Percentiles rank a stretch among this genome's conserved stretches.
These are phyloP conservation scores for Gopherus flavomarginatus DNA, from an alignment of 2,113 vertebrate genomes.

Conservation along the genomic window DNA sequence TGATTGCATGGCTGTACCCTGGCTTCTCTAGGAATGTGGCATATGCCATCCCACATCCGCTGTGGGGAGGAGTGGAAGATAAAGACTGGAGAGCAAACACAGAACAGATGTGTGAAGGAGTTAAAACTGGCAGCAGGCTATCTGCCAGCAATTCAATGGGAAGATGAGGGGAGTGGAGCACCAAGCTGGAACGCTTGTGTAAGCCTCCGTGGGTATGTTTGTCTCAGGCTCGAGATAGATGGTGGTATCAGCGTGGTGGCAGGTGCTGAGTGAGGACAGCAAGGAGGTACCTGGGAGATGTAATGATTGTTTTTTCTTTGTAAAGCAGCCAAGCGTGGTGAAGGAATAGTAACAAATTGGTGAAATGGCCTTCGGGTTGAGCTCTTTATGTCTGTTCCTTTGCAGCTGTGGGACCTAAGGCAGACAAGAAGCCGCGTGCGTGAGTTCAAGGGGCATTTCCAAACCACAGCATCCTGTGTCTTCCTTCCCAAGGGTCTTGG, in stretches of 20 bases:
- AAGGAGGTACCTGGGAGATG: background rate
- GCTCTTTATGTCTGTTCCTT: background rate
- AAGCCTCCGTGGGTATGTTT: background rate
- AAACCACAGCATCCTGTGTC: slow-evolving; percentile 88
- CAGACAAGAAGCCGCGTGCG: slow-evolving; percentile 86
- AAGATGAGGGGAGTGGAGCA: background rate
- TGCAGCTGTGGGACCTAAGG: slow-evolving; percentile 95
- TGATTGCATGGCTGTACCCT: background rate
- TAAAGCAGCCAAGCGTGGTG: fast-evolving
- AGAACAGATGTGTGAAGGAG: background rate
- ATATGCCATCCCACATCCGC: background rate
- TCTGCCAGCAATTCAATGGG: background rate
- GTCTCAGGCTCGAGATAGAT: background rate
- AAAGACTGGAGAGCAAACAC: background rate
- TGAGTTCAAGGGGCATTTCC: slow-evolving; percentile 91
- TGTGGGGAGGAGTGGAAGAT: background rate
- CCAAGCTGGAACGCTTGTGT: background rate
- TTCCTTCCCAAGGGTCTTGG: slow-evolving; percentile 82
- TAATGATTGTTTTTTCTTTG: background rate
- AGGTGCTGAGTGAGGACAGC: fast-evolving
- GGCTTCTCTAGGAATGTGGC: slow-evolving; percentile 84
- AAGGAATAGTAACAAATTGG: background rate
- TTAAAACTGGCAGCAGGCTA: background rate
- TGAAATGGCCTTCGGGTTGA: background rate
- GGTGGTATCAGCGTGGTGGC: background rate